Conservation (phyloP, 2,113 vertebrate genomes). For the Anhinga rufa region DNA sequence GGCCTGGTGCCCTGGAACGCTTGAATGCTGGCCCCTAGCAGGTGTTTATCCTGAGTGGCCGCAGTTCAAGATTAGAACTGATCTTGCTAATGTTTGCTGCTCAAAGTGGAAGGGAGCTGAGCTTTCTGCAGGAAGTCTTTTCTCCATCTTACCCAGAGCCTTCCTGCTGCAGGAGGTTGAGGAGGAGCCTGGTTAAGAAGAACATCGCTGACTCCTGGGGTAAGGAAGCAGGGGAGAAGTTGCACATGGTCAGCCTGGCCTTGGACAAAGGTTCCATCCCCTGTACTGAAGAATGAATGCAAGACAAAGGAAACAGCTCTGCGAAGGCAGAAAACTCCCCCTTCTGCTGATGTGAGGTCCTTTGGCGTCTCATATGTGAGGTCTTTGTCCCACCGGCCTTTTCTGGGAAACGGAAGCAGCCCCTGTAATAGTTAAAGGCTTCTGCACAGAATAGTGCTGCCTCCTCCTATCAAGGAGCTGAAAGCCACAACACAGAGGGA, state of each 20-base stretch:
- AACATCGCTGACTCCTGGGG: neutral
- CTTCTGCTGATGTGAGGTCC: conserved; percentile 39
- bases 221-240: neutral
- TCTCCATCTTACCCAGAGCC: neutral
- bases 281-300: neutral
- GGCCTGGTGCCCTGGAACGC: accelerated
- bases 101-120: neutral
- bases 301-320: neutral
- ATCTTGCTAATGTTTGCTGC: neutral
- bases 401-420: conserved; percentile 22
- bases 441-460: neutral
- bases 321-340: conserved; percentile 10
- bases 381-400: neutral
- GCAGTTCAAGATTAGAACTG: neutral
- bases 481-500: conserved; percentile 10
- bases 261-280: conserved; percentile 1
- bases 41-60: neutral
- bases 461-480: neutral
- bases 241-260: neutral
- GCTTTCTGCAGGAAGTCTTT: neutral
- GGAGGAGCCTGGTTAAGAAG: neutral
- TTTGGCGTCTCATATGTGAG: neutral
- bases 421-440: neutral
- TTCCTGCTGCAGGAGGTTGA: neutral
- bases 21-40: neutral